Percentiles rank a stretch among this genome's conserved stretches.
Evolutionary conservation across 2,888 invertebrate genomes (phyloP).

Genomic region (Tenthredo distinguenda): DNA sequence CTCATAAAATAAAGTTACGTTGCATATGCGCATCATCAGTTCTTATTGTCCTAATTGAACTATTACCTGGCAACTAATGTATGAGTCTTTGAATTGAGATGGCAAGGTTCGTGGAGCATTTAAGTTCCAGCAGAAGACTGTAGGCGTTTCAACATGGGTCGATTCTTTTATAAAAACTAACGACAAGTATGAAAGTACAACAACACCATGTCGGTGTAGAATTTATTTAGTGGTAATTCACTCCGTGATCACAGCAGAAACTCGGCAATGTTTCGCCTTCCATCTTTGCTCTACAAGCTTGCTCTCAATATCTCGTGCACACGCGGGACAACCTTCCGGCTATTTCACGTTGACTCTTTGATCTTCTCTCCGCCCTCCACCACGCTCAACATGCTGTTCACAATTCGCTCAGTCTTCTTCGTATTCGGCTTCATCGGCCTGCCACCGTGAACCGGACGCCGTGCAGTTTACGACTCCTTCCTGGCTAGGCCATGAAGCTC

Average conservation of each 20-base stretch:
- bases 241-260: neutral
- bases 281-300: constrained; percentile 4
- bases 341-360: constrained; percentile 46
- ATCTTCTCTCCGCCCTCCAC: constrained; percentile 7
- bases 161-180: constrained; percentile 15
- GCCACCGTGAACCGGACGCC: constrained; percentile 47
- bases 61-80: neutral
- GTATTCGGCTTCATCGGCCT: constrained; percentile 40
- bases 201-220: neutral
- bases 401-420: constrained; percentile 38
- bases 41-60: constrained; percentile 23
- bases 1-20: constrained; percentile 4
- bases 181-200: constrained; percentile 4
- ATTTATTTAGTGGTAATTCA: constrained; percentile 8
- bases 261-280: neutral
- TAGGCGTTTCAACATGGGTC: constrained; percentile 22
- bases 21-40: constrained; percentile 12
- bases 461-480: constrained; percentile 45
- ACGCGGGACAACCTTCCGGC: constrained; percentile 44
- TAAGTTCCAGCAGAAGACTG: neutral
- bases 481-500: constrained; percentile 32
- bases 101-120: neutral
- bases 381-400: constrained; percentile 19
- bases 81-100: constrained; percentile 21
- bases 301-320: constrained; percentile 10